Evolutionary conservation across 2,113 vertebrate species (phyloP).

Genomic region (Penelope pileata): DNA sequence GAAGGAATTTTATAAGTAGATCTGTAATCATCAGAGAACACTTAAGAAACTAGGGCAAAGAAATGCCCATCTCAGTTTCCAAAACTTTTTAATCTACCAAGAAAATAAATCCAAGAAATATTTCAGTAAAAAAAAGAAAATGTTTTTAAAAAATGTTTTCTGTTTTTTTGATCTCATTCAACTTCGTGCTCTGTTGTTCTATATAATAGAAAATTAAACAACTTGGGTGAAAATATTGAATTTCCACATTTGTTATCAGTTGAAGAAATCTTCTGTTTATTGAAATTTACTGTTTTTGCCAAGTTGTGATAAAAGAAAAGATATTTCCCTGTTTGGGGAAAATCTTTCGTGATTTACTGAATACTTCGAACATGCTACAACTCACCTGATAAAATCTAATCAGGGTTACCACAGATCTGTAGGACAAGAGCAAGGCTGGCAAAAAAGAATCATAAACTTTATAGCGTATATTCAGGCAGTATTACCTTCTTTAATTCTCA

Average conservation of each 20-base stretch:
- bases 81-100: conserved; percentile 58
- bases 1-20: conserved; percentile 20
- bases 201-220: neutral
- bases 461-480: neutral
- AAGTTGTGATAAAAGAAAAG: neutral
- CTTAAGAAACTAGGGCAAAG: conserved; percentile 59
- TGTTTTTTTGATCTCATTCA: conserved; percentile 42
- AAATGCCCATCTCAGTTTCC: conserved; percentile 52
- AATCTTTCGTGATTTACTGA: neutral
- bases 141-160: conserved; percentile 10
- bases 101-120: conserved; percentile 44
- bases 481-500: neutral
- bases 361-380: neutral
- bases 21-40: conserved; percentile 36
- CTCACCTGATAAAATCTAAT: neutral
- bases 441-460: neutral
- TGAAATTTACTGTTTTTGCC: neutral
- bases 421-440: neutral
- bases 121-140: neutral
- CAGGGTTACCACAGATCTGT: neutral
- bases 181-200: conserved; percentile 44
- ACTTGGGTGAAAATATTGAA: neutral
- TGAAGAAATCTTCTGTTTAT: neutral
- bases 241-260: neutral
- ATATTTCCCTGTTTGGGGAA: neutral